Evolutionary conservation across 37 sponge, comb jelly and placozoan species (phyloP).

Genomic region (Cladorhizidae sp.): DNA sequence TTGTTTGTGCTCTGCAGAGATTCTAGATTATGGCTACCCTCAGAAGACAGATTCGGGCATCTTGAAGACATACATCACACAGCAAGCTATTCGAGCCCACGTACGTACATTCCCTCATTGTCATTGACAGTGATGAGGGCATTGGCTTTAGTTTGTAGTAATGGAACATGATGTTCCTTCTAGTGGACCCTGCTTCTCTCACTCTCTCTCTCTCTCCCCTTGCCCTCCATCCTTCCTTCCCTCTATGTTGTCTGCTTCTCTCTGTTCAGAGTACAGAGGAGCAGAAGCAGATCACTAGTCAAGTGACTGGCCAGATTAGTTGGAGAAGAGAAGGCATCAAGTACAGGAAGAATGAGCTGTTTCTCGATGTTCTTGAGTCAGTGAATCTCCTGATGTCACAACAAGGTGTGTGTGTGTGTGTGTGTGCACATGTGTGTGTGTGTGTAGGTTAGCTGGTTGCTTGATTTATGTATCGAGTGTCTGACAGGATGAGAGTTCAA

Average conservation of each 20-base stretch:
- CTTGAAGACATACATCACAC: slow-evolving; percentile 95
- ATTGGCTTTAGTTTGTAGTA: neutral
- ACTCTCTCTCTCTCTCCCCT: too few species aligned
- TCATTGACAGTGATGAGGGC: neutral
- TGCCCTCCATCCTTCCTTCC: too few species aligned
- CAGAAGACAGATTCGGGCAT: slow-evolving; percentile 91
- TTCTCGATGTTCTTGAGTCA: slow-evolving; percentile 92
- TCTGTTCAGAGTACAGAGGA: slow-evolving; percentile 71
- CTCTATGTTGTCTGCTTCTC: too few species aligned
- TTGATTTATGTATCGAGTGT: too few species aligned
- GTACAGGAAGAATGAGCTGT: slow-evolving; percentile 90
- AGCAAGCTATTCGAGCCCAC: slow-evolving; percentile 84
- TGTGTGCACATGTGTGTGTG: too few species aligned
- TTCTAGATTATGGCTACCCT: slow-evolving; percentile 95
- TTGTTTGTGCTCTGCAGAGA: slow-evolving; percentile 52
- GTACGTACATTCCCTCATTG: slow-evolving; percentile 23
- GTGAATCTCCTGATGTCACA: slow-evolving; percentile 96
- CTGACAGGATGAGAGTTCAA: too few species aligned
- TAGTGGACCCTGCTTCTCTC: neutral
- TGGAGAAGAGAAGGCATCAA: slow-evolving; percentile 96
- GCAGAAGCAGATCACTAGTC: slow-evolving; percentile 94
- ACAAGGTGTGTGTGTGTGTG: slow-evolving; percentile 78
- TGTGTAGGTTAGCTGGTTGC: too few species aligned
- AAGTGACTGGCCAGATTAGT: slow-evolving; percentile 97
- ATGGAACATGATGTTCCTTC: neutral